These are phyloP conservation scores for Drosophila leontia DNA, from an alignment of 1,140 invertebrate genomes.

Conservation along the genomic window DNA sequence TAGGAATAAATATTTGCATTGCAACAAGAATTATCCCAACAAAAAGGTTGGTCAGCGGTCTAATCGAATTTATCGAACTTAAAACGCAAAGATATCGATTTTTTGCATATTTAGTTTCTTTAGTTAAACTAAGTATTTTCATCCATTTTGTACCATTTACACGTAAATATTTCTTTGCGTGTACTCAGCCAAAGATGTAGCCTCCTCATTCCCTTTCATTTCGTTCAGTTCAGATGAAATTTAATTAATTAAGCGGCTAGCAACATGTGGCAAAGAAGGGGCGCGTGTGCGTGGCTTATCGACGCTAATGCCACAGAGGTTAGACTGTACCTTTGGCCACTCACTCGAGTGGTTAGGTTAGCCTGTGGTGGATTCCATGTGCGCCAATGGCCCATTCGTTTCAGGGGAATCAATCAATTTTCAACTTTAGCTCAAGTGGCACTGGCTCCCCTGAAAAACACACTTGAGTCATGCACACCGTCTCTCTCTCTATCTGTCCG, in stretches of 20 bases:
- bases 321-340: constrained; percentile 47
- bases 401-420: constrained; percentile 59
- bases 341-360: constrained; percentile 39
- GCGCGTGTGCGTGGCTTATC: constrained; percentile 44
- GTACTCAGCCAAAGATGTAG: constrained; percentile 3
- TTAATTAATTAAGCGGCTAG: constrained; percentile 57
- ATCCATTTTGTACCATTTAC: neutral
- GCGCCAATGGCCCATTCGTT: constrained; percentile 23
- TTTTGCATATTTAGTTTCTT: no score
- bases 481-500: neutral
- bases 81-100: no score
- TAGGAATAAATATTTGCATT: neutral
- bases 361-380: constrained; percentile 38
- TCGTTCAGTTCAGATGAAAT: constrained; percentile 52
- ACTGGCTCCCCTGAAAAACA: constrained; percentile 43
- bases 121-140: no score
- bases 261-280: constrained; percentile 34
- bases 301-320: constrained; percentile 34
- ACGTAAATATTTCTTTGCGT: neutral
- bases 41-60: no score
- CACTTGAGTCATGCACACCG: constrained; percentile 62
- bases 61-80: no score
- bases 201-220: constrained; percentile 41
- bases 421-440: constrained; percentile 56
- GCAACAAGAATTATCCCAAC: no score